Evolutionary conservation across 2,113 vertebrate genomes (phyloP).

Genomic region (Hipposideros armiger): DNA sequence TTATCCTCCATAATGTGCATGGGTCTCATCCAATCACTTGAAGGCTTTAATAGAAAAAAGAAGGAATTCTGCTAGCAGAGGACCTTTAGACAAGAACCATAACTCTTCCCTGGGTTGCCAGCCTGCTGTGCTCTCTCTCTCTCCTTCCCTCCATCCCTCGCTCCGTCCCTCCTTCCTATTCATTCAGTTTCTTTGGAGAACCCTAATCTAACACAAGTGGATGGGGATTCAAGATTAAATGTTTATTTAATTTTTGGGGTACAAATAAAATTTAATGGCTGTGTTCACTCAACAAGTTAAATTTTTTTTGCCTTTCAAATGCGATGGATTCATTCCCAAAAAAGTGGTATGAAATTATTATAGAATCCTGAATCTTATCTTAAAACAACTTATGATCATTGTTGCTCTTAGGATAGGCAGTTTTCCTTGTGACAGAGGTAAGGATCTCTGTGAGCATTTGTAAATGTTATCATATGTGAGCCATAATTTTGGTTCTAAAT

Average conservation of each 20-base stretch:
- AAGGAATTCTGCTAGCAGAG: background rate
- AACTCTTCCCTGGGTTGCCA: background rate
- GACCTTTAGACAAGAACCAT: background rate
- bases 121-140: too few relatives aligned
- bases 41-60: background rate
- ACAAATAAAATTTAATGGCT: background rate
- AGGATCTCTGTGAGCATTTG: background rate
- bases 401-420: background rate
- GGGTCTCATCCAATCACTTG: background rate
- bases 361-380: background rate
- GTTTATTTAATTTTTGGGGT: background rate
- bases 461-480: background rate
- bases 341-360: background rate
- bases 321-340: background rate
- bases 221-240: background rate
- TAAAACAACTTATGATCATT: background rate
- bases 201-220: background rate
- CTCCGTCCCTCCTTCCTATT: too few relatives aligned
- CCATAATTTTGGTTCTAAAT: slow-evolving; percentile 9
- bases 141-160: background rate
- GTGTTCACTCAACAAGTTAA: background rate
- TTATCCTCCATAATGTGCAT: background rate
- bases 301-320: slow-evolving; percentile 18
- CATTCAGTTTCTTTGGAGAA: background rate
- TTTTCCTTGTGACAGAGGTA: background rate